phyloP scores from a whole-genome alignment of 2,113 vertebrate species.

The Bos indicus region DNA sequence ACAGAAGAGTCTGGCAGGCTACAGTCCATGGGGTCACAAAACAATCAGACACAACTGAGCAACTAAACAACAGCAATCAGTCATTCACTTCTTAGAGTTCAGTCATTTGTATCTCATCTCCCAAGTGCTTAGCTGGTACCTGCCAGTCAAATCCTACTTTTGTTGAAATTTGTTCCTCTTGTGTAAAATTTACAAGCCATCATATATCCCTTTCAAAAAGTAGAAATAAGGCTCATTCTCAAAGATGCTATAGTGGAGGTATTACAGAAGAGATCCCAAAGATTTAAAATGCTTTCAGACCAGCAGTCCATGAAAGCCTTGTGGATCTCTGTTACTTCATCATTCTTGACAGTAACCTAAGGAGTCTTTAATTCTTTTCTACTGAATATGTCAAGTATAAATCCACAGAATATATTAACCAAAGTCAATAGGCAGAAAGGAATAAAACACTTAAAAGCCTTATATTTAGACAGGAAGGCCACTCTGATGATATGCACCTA shows the following conservation, averaged over 20 bases:
- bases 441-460: constrained; percentile 61
- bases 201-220: background rate
- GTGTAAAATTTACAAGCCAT: background rate
- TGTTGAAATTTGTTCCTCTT: background rate
- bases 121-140: background rate
- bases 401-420: constrained; percentile 68
- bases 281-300: constrained; percentile 33
- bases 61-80: background rate
- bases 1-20: background rate
- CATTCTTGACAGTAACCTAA: constrained; percentile 58
- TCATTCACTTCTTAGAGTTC: background rate
- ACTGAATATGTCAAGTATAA: constrained; percentile 52
- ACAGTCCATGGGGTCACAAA: background rate
- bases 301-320: constrained; percentile 23
- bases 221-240: constrained; percentile 3
- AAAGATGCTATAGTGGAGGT: background rate
- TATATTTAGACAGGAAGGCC: constrained; percentile 20
- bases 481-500: constrained; percentile 28
- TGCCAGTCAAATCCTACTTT: background rate
- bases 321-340: constrained; percentile 14
- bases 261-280: background rate
- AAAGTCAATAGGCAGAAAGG: constrained; percentile 51
- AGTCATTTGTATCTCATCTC: background rate
- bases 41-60: background rate
- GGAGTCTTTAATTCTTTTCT: constrained; percentile 63